These are phyloP conservation scores for Bombus superbus DNA, from an alignment of 1,140 invertebrate genomes.

Conservation along the genomic window DNA sequence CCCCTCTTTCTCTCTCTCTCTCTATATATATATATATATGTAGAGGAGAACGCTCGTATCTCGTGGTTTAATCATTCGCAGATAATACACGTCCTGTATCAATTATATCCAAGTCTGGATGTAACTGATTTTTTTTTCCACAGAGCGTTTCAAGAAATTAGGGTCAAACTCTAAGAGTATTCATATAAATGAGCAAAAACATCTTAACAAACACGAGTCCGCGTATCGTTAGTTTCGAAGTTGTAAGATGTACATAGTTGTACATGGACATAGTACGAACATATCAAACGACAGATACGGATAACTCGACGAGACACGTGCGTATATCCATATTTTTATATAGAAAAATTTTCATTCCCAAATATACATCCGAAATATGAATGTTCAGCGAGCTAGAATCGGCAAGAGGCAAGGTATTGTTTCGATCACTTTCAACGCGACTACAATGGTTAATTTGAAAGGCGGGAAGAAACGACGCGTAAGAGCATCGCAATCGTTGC, in stretches of 20 bases:
- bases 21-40: too few relatives aligned
- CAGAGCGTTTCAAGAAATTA: too few relatives aligned
- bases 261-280: not conserved
- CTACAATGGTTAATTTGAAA: slow-evolving; percentile 7
- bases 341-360: not conserved
- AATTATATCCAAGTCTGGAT: too few relatives aligned
- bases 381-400: not conserved
- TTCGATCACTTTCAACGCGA: not conserved
- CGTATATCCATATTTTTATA: not conserved
- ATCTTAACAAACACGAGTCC: too few relatives aligned
- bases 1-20: too few relatives aligned
- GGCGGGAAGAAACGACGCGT: not conserved
- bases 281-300: not conserved
- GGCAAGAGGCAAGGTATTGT: not conserved
- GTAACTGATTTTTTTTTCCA: too few relatives aligned
- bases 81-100: not conserved
- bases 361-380: not conserved
- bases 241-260: too few relatives aligned
- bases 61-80: not conserved
- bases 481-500: not conserved
- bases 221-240: too few relatives aligned
- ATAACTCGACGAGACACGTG: too few relatives aligned
- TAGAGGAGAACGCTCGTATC: not conserved
- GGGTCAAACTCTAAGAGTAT: too few relatives aligned
- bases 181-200: too few relatives aligned